Conservation (phyloP, 1,140 invertebrate species). For the Drosophila paulistorum region DNA sequence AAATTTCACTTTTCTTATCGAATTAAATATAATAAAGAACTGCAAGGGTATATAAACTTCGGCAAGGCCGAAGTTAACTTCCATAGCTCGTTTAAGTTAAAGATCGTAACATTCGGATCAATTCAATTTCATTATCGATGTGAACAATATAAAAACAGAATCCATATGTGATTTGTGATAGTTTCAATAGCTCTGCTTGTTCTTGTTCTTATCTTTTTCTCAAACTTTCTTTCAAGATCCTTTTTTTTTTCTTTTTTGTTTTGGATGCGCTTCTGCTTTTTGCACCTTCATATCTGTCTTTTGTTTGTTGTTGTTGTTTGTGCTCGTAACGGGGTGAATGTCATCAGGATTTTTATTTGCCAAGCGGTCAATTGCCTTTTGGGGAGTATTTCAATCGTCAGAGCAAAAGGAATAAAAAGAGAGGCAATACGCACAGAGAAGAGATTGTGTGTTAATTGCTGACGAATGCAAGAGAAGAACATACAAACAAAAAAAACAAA, state of each 20-base stretch:
- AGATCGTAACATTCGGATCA: too few species aligned
- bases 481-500: slow-evolving; percentile 20
- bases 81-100: too few species aligned
- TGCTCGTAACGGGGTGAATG: slow-evolving; percentile 78
- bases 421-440: too few species aligned
- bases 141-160: too few species aligned
- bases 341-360: slow-evolving; percentile 78
- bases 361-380: slow-evolving; percentile 75
- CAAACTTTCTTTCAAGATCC: not conserved
- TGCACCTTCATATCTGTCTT: slow-evolving; percentile 28
- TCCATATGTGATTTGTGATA: too few species aligned
- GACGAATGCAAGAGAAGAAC: slow-evolving; percentile 63
- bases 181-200: too few species aligned
- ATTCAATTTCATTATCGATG: too few species aligned
- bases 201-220: too few species aligned
- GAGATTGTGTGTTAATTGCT: slow-evolving; percentile 54
- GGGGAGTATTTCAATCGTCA: slow-evolving; percentile 56
- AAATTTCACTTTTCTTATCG: too few species aligned
- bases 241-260: not conserved
- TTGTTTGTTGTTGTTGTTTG: slow-evolving; percentile 23
- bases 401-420: slow-evolving; percentile 14
- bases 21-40: too few species aligned
- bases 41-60: too few species aligned
- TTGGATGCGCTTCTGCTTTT: slow-evolving; percentile 20
- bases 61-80: too few species aligned